Evolutionary conservation across 2,797 vertebrate genomes (phyloP).

Genomic region (Macrochelys suwanniensis): DNA sequence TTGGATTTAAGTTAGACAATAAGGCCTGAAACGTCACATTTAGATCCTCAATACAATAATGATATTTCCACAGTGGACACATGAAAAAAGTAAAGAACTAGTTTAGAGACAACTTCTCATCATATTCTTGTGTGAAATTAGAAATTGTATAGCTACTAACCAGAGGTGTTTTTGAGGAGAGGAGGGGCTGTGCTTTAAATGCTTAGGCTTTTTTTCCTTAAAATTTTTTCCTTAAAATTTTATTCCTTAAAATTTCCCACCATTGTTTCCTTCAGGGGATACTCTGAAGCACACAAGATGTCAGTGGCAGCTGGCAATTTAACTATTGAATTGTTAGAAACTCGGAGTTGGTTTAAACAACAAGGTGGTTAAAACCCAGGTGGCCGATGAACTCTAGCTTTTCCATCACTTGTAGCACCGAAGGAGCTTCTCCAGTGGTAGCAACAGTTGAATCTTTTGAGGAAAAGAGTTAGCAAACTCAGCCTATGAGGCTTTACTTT

Average conservation of each 20-base stretch:
- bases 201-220: no score
- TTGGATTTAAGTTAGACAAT: no score
- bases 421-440: neutral
- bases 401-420: neutral
- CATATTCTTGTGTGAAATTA: neutral
- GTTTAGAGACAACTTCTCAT: neutral
- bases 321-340: no score
- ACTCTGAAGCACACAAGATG: neutral
- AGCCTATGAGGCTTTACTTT: neutral
- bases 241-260: neutral
- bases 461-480: no score
- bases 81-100: neutral
- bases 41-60: neutral
- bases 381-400: neutral
- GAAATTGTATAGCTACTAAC: neutral
- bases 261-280: fast-evolving
- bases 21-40: neutral
- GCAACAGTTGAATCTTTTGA: neutral
- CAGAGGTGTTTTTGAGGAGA: neutral
- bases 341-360: no score
- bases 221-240: no score
- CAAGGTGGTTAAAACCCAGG: neutral
- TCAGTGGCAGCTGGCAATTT: no score
- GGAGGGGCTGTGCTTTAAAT: neutral
- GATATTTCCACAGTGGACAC: neutral